Percentiles rank a stretch among this genome's conserved stretches.
Conservation (phyloP, 30 jellyfish, hydroid and myxozoan species). For the Pseudorhiza aurosa region DNA sequence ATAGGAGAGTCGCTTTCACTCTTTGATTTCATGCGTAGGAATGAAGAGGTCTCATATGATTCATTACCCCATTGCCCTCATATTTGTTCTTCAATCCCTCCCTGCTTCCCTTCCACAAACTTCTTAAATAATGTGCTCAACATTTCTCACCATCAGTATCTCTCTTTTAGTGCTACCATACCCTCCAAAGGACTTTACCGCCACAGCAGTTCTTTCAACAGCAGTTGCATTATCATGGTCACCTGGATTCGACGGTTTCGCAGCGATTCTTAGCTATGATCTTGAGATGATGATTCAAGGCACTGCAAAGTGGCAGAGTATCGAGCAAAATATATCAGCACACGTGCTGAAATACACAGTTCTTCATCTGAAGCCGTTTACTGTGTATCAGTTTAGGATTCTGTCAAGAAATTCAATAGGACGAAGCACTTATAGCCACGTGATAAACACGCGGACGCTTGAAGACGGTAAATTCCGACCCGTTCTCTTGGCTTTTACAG, state of each 20-base stretch:
- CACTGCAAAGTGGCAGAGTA: constrained; percentile 9
- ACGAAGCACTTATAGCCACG: constrained; percentile 22
- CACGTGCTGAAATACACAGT: constrained; percentile 14
- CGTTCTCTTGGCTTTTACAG: no score
- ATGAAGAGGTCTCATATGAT: no score
- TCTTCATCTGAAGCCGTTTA: constrained; percentile 55
- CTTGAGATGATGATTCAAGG: constrained; percentile 40
- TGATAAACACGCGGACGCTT: constrained; percentile 22
- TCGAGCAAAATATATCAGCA: constrained; percentile 9
- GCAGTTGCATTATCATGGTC: constrained; percentile 34
- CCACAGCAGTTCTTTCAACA: constrained; percentile 13
- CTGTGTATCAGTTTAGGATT: constrained; percentile 35
- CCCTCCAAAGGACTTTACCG: constrained; percentile 41
- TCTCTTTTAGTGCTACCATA: constrained; percentile 33
- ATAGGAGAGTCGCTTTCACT: no score
- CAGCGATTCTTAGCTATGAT: constrained; percentile 25
- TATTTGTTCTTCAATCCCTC: no score
- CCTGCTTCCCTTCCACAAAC: no score
- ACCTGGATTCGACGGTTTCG: constrained; percentile 60
- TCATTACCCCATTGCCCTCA: no score
- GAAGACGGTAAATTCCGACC: constrained; percentile 53
- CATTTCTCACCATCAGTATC: no score
- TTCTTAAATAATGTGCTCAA: no score
- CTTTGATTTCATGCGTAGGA: no score
- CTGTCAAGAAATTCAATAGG: constrained; percentile 16